Evolutionary conservation across 2,113 vertebrate genomes (phyloP).

Genomic region (Urocynchramus pylzowi): DNA sequence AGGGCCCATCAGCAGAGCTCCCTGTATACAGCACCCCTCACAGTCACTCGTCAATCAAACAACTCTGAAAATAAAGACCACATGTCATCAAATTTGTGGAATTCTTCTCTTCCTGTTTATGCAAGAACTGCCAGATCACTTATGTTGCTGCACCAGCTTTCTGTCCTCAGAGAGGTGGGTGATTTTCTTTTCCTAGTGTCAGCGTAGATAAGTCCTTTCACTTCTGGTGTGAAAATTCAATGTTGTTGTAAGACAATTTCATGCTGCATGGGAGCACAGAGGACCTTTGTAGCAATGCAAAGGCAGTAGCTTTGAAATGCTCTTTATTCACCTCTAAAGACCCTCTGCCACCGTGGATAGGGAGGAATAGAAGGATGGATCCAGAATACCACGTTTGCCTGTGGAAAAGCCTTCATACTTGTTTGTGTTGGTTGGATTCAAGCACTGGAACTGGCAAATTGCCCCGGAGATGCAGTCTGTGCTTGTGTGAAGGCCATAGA

Average conservation of each 20-base stretch:
- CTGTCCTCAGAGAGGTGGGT: background rate
- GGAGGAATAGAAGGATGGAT: background rate
- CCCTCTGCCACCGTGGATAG: background rate
- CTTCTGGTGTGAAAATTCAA: background rate
- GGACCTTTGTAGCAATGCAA: background rate
- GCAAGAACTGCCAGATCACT: constrained; percentile 53
- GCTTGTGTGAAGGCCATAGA: background rate
- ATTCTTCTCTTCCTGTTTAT: constrained; percentile 63
- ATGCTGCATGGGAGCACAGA: background rate
- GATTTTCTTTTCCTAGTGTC: constrained; percentile 15
- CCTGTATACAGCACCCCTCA: constrained; percentile 28
- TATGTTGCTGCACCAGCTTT: constrained; percentile 44
- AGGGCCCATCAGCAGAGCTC: constrained; percentile 51
- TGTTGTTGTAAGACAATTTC: background rate
- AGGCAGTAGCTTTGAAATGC: background rate
- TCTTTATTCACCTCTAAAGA: background rate
- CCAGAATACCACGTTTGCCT: background rate
- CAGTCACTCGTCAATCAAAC: constrained; percentile 61
- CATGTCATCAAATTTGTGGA: constrained; percentile 62
- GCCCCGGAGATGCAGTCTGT: background rate
- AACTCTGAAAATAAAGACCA: constrained; percentile 62
- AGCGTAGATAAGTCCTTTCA: background rate
- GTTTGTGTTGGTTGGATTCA: background rate
- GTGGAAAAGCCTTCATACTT: background rate
- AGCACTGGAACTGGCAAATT: background rate